A percentile compares a stretch with the other conserved stretches of the same genome.
phyloP scores from a whole-genome alignment of 2,113 vertebrate species.

The Antechinus flavipes region DNA sequence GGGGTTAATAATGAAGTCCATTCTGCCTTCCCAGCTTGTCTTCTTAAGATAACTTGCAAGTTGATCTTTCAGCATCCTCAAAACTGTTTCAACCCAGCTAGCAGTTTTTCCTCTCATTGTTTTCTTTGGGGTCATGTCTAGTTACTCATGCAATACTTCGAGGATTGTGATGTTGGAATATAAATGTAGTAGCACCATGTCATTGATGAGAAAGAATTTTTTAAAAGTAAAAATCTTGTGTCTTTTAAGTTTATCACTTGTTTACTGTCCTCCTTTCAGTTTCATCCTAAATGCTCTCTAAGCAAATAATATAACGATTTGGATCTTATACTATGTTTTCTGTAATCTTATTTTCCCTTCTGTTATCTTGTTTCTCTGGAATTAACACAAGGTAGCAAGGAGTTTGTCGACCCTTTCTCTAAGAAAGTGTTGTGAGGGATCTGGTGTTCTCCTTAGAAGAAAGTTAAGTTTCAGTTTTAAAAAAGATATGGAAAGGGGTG shows the following conservation, averaged over 20 bases:
- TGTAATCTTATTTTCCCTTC: neutral
- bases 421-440: neutral
- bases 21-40: neutral
- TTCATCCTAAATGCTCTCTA: neutral
- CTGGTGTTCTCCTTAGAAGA: neutral
- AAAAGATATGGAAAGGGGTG: neutral
- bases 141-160: neutral
- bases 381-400: neutral
- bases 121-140: neutral
- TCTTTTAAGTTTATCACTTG: neutral
- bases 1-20: neutral
- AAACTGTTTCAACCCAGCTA: neutral
- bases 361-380: neutral
- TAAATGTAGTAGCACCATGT: neutral
- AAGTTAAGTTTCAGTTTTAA: neutral
- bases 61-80: neutral
- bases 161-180: neutral
- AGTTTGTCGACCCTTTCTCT: neutral
- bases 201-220: neutral
- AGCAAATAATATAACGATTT: neutral
- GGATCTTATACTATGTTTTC: neutral
- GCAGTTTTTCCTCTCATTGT: neutral
- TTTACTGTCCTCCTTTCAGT: neutral
- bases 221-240: neutral
- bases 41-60: neutral